phyloP scores from a whole-genome alignment of 1,140 invertebrate genomes.

The Armadillidium nasatum region DNA sequence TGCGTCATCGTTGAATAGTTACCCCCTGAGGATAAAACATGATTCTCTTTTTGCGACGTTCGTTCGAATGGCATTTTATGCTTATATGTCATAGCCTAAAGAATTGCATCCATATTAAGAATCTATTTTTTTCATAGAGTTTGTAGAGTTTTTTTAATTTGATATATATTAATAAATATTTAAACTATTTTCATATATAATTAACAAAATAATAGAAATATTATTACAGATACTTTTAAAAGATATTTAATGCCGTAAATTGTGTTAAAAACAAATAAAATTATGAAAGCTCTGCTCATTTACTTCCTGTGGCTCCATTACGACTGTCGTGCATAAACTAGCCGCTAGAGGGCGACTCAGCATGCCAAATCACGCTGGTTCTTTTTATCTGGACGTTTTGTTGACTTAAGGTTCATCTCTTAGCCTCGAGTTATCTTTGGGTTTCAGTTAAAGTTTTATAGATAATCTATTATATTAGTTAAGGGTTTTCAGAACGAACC shows the following conservation, averaged over 20 bases:
- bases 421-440: not conserved
- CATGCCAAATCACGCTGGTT: not conserved
- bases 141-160: not conserved
- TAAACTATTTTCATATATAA: not conserved
- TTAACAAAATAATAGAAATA: too few species aligned
- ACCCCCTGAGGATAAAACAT: not conserved
- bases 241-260: not conserved
- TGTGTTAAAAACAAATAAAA: not conserved
- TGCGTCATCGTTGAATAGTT: not conserved
- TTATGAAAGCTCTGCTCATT: not conserved
- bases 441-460: not conserved
- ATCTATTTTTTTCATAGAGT: not conserved
- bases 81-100: not conserved
- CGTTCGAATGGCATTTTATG: not conserved
- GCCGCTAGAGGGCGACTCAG: not conserved
- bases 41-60: not conserved
- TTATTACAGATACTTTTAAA: too few species aligned
- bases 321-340: not conserved
- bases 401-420: not conserved
- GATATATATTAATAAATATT: not conserved
- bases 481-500: not conserved
- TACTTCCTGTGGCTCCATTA: not conserved
- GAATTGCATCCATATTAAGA: not conserved
- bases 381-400: conserved; percentile 1
- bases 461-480: not conserved